Evolutionary conservation across 2,888 invertebrate species (phyloP).

Genomic region (Lasius platythorax): DNA sequence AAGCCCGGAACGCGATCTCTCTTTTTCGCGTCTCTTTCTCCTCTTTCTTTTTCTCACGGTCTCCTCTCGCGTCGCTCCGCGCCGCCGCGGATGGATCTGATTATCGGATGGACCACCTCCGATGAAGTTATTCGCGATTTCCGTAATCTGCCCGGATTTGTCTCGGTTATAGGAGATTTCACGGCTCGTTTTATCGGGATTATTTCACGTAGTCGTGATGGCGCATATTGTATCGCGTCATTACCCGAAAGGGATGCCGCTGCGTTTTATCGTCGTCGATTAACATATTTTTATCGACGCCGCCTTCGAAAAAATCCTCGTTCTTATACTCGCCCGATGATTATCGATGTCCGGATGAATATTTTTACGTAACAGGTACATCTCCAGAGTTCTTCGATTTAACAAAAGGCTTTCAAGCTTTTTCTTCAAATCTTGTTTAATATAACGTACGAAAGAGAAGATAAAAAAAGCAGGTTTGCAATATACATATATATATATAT

Average conservation of each 20-base stretch:
- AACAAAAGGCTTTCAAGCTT: neutral
- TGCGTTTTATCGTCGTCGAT: slow-evolving; percentile 45
- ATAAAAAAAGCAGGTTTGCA: neutral
- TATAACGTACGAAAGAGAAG: neutral
- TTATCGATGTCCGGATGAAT: neutral
- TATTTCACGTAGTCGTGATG: slow-evolving; percentile 53
- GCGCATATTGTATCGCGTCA: slow-evolving; percentile 54
- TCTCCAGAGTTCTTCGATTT: neutral
- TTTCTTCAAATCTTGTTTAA: neutral
- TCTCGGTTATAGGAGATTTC: slow-evolving; percentile 46
- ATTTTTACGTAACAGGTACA: neutral
- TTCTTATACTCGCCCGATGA: neutral
- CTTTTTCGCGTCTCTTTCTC: neutral
- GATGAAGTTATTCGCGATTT: slow-evolving; percentile 58
- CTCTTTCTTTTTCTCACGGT: slow-evolving; percentile 30
- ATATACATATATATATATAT: neutral
- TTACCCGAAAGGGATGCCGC: slow-evolving; percentile 47
- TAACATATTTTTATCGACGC: slow-evolving; percentile 43
- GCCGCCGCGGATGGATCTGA: slow-evolving; percentile 46
- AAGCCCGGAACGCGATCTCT: slow-evolving; percentile 12
- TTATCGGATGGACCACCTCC: slow-evolving; percentile 55
- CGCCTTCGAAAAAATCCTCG: slow-evolving; percentile 2
- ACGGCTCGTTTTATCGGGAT: slow-evolving; percentile 53
- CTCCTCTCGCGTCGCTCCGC: slow-evolving; percentile 13
- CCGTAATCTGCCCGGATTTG: slow-evolving; percentile 56